Evolutionary conservation across 2,113 vertebrate genomes (phyloP).

Genomic region (Apistogramma diplotaenia): DNA sequence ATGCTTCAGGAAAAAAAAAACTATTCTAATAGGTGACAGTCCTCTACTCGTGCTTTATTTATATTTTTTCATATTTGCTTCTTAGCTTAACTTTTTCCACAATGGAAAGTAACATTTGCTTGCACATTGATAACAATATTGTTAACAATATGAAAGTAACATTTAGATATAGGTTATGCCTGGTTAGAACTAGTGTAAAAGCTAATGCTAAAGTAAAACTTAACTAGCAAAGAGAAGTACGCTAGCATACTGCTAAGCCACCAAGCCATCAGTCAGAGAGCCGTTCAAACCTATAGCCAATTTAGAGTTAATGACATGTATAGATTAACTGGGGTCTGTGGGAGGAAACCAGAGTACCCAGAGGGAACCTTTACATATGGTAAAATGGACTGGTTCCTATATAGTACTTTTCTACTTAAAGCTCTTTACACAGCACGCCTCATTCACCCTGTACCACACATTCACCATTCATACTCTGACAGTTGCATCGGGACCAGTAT

Average conservation of each 20-base stretch:
- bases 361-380: too few species aligned
- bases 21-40: background rate
- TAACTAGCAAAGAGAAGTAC: background rate
- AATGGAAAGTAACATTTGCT: background rate
- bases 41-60: background rate
- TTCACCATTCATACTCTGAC: too few species aligned
- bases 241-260: background rate
- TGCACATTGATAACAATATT: background rate
- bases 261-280: background rate
- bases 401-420: too few species aligned
- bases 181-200: background rate
- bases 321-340: background rate
- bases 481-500: too few species aligned
- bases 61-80: background rate
- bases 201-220: background rate
- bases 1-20: background rate
- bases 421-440: too few species aligned
- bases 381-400: too few species aligned
- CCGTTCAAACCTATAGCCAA: accelerated
- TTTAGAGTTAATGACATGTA: background rate
- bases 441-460: too few species aligned
- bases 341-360: too few species aligned
- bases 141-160: background rate
- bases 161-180: background rate
- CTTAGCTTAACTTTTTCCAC: background rate